These are phyloP conservation scores for Lepus timidus DNA, from an alignment of 2,113 vertebrate species.

Conservation along the genomic window DNA sequence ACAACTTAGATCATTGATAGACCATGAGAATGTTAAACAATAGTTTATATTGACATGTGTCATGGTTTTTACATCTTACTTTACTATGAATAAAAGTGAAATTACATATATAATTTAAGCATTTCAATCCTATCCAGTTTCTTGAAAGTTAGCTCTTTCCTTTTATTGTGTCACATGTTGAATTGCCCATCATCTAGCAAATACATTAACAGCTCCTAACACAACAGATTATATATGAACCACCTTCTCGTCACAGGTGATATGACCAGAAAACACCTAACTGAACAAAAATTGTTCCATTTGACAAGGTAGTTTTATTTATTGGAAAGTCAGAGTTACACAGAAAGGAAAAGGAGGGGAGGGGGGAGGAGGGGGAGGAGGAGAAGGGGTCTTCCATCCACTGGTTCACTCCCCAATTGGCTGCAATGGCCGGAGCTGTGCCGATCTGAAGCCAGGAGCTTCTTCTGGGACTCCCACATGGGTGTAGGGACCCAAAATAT, in stretches of 20 bases:
- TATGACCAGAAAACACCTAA: background rate
- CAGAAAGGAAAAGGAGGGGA: too few species aligned
- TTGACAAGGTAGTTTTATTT: background rate
- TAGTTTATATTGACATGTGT: background rate
- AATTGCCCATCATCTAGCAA: background rate
- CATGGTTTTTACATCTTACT: background rate
- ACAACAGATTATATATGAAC: background rate
- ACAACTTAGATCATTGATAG: background rate
- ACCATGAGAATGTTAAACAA: constrained; percentile 32
- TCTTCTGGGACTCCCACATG: too few species aligned
- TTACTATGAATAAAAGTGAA: background rate
- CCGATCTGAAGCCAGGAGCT: too few species aligned
- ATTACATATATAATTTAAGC: background rate
- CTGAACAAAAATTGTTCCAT: background rate
- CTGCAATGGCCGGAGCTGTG: too few species aligned
- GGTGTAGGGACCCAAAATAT: too few species aligned
- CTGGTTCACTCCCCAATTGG: too few species aligned
- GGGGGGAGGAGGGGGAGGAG: too few species aligned
- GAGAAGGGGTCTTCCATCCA: too few species aligned
- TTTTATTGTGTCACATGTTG: background rate
- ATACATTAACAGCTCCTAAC: background rate
- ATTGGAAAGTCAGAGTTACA: too few species aligned
- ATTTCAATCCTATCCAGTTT: background rate
- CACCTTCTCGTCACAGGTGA: background rate
- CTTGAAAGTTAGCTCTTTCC: background rate